phyloP scores from a whole-genome alignment of 2,797 vertebrate species.

The Anguilla marmorata region DNA sequence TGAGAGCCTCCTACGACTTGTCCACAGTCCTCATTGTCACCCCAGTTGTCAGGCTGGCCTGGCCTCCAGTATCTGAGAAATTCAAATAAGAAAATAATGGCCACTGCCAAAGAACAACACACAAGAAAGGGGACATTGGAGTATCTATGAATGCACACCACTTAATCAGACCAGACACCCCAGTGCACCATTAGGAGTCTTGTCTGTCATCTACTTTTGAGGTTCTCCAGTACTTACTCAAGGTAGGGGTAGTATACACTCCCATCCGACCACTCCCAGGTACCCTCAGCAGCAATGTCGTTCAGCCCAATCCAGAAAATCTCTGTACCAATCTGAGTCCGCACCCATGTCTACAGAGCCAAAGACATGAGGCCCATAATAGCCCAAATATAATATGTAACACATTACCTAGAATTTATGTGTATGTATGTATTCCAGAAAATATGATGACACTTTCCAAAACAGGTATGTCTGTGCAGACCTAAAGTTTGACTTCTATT shows the following conservation, averaged over 20 bases:
- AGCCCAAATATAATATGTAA: not conserved
- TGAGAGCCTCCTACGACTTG: slow-evolving; percentile 55
- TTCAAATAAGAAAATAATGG: not conserved
- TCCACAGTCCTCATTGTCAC: slow-evolving; percentile 66
- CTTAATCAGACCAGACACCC: not conserved
- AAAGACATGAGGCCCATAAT: not conserved
- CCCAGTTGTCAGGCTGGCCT: slow-evolving; percentile 72
- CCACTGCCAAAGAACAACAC: not conserved
- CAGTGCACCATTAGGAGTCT: not conserved
- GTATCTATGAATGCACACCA: not conserved
- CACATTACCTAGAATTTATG: not conserved
- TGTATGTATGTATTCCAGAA: not conserved
- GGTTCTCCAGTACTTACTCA: slow-evolving; percentile 57
- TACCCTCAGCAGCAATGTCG: slow-evolving; percentile 58
- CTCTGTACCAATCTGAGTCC: slow-evolving; percentile 62
- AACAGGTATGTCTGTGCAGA: not conserved
- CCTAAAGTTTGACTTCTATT: not conserved
- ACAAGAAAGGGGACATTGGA: not conserved
- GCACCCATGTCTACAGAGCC: slow-evolving; percentile 67
- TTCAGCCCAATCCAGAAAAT: slow-evolving; percentile 77
- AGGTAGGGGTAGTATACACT: slow-evolving; percentile 57
- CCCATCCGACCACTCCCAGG: slow-evolving; percentile 75
- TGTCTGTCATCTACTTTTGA: not conserved
- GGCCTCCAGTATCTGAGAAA: slow-evolving; percentile 62
- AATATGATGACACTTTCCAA: not conserved